Evolutionary conservation across 2,113 vertebrate genomes (phyloP).

Genomic region (Colius striatus): DNA sequence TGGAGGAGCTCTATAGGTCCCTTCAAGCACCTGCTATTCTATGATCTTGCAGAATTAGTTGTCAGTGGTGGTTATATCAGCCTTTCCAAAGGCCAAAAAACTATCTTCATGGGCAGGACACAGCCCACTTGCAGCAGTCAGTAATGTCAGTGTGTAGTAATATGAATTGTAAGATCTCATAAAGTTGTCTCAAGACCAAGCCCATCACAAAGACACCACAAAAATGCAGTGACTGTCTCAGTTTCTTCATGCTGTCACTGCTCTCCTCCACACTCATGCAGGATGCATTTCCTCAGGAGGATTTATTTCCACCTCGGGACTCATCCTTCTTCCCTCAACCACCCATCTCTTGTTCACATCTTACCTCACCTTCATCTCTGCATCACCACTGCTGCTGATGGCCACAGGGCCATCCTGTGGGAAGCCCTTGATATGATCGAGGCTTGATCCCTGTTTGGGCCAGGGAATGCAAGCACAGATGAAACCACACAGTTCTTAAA

Average conservation of each 20-base stretch:
- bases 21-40: no score
- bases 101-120: background rate
- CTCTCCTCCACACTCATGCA: background rate
- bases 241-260: background rate
- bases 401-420: background rate
- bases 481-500: background rate
- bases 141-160: background rate
- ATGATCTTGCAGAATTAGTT: background rate
- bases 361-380: background rate
- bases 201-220: background rate
- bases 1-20: no score
- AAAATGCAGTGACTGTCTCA: background rate
- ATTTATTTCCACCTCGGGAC: background rate
- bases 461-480: rapidly evolving
- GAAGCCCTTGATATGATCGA: background rate
- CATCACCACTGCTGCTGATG: background rate
- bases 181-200: rapidly evolving
- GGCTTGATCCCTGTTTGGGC: background rate
- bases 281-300: background rate
- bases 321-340: rapidly evolving
- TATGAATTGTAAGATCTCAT: background rate
- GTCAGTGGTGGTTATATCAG: rapidly evolving
- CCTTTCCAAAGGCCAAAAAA: background rate
- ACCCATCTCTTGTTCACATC: background rate
- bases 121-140: background rate